These are phyloP conservation scores for Silurus asotus DNA, from an alignment of 2,113 vertebrate genomes.

Conservation along the genomic window DNA sequence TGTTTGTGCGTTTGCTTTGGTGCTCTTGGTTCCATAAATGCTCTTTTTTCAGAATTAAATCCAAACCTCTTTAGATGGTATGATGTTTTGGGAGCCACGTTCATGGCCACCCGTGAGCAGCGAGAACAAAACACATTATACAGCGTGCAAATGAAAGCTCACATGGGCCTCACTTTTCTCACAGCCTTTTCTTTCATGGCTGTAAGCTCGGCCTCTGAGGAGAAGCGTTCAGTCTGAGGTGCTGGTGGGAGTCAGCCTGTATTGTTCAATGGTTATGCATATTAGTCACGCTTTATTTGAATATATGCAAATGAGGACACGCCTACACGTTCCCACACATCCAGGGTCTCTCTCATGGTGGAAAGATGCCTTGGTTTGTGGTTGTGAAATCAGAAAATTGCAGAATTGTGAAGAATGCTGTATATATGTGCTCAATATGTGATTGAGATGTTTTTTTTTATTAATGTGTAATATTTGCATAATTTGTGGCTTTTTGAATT, in stretches of 20 bases:
- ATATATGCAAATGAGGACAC: constrained; percentile 75
- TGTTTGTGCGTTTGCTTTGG: not conserved
- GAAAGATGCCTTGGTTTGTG: constrained; percentile 60
- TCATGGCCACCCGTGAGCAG: constrained; percentile 32
- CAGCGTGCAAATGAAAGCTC: constrained; percentile 36
- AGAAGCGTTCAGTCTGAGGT: constrained; percentile 13
- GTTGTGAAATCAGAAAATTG: constrained; percentile 58
- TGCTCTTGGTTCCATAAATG: not conserved
- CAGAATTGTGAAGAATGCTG: not conserved
- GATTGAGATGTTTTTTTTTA: not conserved
- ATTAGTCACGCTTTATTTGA: constrained; percentile 70
- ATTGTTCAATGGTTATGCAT: constrained; percentile 59
- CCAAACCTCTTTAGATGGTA: constrained; percentile 15
- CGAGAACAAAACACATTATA: constrained; percentile 26
- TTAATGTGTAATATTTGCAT: not conserved
- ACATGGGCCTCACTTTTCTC: constrained; percentile 72
- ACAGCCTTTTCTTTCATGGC: constrained; percentile 63
- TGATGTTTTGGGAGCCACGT: constrained; percentile 17
- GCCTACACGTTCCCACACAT: constrained; percentile 49
- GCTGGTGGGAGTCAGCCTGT: constrained; percentile 33
- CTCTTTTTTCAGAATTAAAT: not conserved
- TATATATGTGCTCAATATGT: not conserved
- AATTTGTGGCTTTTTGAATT: not conserved
- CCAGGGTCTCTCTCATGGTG: constrained; percentile 52
- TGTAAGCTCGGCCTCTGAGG: not conserved